Evolutionary conservation across 2,888 invertebrate genomes (phyloP).

Genomic region (Torymus tubicola): DNA sequence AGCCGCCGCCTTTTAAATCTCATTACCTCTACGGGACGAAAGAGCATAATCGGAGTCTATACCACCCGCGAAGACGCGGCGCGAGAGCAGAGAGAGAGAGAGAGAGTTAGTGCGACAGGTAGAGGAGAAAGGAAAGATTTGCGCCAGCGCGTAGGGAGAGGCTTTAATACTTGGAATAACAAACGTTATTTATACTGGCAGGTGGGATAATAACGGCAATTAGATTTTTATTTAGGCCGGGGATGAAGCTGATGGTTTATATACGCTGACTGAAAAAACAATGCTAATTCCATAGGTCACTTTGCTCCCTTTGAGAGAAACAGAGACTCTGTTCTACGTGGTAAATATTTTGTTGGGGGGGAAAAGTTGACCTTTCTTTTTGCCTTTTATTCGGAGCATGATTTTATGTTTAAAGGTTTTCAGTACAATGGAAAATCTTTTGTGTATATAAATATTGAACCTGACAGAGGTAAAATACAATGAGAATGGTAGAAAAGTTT

Average conservation of each 20-base stretch:
- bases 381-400: no score
- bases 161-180: slow-evolving; percentile 21
- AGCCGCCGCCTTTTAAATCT: slow-evolving; percentile 68
- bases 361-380: no score
- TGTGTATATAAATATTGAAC: no score
- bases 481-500: no score
- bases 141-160: not conserved
- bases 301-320: not conserved
- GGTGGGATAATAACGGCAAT: slow-evolving; percentile 27
- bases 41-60: slow-evolving; percentile 62
- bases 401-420: no score
- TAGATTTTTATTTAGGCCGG: slow-evolving; percentile 5
- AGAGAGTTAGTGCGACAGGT: slow-evolving; percentile 39
- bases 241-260: no score
- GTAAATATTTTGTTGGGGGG: no score
- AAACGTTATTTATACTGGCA: slow-evolving; percentile 23
- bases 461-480: no score
- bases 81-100: slow-evolving; percentile 51
- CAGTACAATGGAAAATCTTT: no score
- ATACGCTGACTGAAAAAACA: not conserved
- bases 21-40: slow-evolving; percentile 67
- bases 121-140: slow-evolving; percentile 1
- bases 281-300: not conserved
- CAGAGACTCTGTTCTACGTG: not conserved
- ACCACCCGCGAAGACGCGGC: slow-evolving; percentile 44